A percentile compares a stretch with the other conserved stretches of the same genome.
Conservation (phyloP, 1,140 invertebrate genomes). For the Drosophila aff. region DNA sequence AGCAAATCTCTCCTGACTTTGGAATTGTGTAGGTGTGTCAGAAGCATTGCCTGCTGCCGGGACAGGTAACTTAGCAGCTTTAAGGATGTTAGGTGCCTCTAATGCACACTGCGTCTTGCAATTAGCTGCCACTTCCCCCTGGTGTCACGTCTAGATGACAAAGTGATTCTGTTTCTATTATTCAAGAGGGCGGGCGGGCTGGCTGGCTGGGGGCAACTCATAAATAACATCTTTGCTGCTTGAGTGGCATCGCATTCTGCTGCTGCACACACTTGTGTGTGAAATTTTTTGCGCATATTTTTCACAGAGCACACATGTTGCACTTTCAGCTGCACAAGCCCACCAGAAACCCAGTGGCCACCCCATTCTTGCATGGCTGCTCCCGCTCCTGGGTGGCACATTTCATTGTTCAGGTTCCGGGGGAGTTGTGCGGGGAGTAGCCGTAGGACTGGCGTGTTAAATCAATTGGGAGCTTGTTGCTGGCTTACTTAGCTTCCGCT, state of each 20-base stretch:
- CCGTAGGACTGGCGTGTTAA: slow-evolving; percentile 62
- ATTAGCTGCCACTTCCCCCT: slow-evolving; percentile 32
- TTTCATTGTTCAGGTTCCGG: slow-evolving; percentile 58
- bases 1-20: background rate
- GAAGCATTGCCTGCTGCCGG: background rate
- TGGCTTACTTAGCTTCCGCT: slow-evolving; percentile 76
- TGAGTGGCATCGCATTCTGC: slow-evolving; percentile 57
- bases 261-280: slow-evolving; percentile 59
- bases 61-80: slow-evolving; percentile 35
- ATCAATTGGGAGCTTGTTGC: slow-evolving; percentile 81
- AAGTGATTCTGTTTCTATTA: slow-evolving; percentile 57
- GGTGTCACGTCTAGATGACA: slow-evolving; percentile 32
- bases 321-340: slow-evolving; percentile 40
- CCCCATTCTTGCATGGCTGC: slow-evolving; percentile 12
- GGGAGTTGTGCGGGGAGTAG: slow-evolving; percentile 6
- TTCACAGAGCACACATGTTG: slow-evolving; percentile 65
- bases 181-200: slow-evolving; percentile 25
- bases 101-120: slow-evolving; percentile 14
- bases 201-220: slow-evolving; percentile 34
- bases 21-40: slow-evolving; percentile 3
- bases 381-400: slow-evolving; percentile 23
- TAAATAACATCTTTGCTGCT: slow-evolving; percentile 67
- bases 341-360: slow-evolving; percentile 4
- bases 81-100: slow-evolving; percentile 15
- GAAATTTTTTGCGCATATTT: slow-evolving; percentile 71